Evolutionary conservation across 2,797 vertebrate genomes (phyloP).

Genomic region (Trichosurus vulpecula): DNA sequence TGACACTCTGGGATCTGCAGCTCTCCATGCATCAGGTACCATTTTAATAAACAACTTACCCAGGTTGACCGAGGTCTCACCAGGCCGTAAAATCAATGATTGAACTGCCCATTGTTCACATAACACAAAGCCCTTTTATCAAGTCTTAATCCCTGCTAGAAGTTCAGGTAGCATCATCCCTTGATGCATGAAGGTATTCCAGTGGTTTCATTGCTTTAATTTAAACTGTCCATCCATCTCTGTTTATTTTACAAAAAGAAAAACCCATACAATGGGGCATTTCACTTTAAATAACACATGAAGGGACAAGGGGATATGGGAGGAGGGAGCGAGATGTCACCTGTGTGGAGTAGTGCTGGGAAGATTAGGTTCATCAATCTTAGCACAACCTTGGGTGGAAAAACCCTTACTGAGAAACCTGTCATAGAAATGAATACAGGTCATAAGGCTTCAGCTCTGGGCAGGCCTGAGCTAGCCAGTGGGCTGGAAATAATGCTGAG

Average conservation of each 20-base stretch:
- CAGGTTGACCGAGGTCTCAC: neutral
- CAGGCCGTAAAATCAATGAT: neutral
- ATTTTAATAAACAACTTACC: constrained; percentile 17
- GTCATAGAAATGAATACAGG: too few species aligned
- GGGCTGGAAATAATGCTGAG: neutral
- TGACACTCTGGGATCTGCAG: neutral
- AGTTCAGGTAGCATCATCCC: neutral
- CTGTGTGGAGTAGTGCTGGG: neutral
- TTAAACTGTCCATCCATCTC: neutral
- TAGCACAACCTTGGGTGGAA: neutral
- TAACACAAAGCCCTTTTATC: constrained; percentile 5
- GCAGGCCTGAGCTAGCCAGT: neutral
- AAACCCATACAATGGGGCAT: neutral
- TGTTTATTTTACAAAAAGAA: constrained; percentile 1
- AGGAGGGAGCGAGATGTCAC: too few species aligned
- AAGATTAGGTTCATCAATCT: neutral
- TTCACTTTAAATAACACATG: neutral
- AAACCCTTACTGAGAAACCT: neutral
- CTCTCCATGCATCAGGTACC: neutral
- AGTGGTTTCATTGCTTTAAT: constrained; percentile 40
- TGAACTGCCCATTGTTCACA: neutral
- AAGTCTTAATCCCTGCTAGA: neutral
- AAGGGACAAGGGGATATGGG: neutral
- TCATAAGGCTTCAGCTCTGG: neutral
- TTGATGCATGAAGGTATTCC: neutral